Conservation (phyloP, 2,113 vertebrate species). For the Notarius lentiginosus region DNA sequence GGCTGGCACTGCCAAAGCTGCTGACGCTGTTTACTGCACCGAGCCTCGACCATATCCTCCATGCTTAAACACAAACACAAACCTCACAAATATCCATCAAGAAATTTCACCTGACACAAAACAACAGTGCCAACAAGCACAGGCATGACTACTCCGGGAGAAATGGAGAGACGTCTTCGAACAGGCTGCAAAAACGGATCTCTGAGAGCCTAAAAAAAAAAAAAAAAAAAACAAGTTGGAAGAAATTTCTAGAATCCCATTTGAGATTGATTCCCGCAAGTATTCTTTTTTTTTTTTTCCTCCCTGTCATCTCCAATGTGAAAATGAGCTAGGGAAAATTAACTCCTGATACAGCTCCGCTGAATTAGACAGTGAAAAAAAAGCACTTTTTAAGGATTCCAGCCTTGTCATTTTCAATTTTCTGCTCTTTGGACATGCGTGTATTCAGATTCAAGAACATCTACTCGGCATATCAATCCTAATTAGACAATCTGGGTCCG, state of each 20-base stretch:
- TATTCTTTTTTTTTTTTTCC: constrained; percentile 65
- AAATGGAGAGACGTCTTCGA: neutral
- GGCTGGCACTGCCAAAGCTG: constrained; percentile 43
- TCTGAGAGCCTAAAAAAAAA: constrained; percentile 65
- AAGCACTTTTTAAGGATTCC: constrained; percentile 97
- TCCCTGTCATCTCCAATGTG: constrained; percentile 75
- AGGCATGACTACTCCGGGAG: constrained; percentile 60
- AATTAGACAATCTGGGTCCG: constrained; percentile 99
- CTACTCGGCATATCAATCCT: constrained; percentile 99
- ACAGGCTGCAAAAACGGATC: constrained; percentile 68
- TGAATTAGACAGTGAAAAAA: constrained; percentile 80
- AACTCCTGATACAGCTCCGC: constrained; percentile 81
- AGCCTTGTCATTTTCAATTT: constrained; percentile 99
- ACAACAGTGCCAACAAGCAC: constrained; percentile 58
- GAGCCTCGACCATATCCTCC: neutral
- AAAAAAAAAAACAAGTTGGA: constrained; percentile 68
- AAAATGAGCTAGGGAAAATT: constrained; percentile 81
- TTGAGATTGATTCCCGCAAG: constrained; percentile 77
- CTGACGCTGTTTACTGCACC: constrained; percentile 34
- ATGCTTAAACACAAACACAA: neutral
- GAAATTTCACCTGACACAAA: constrained; percentile 43
- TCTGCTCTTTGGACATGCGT: constrained; percentile 99
- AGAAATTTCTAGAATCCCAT: constrained; percentile 79
- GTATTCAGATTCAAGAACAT: constrained; percentile 99
- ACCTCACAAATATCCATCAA: constrained; percentile 25